Conservation (phyloP, 1,140 invertebrate genomes). For the Anoplophora glabripennis region DNA sequence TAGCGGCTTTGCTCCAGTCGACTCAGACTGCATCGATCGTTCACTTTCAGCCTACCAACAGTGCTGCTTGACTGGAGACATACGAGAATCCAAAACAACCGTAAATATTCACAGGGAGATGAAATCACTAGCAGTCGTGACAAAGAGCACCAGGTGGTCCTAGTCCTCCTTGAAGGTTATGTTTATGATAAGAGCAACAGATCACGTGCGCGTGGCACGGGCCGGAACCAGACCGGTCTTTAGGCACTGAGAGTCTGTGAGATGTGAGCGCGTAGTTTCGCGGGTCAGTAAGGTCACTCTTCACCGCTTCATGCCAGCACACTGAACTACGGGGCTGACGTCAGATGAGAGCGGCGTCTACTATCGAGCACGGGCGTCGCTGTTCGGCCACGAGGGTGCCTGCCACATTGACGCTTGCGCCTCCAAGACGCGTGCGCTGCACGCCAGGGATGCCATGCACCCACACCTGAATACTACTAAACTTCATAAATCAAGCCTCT, state of each 20-base stretch:
- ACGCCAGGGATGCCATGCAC: constrained; percentile 30
- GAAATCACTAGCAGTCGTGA: constrained; percentile 5
- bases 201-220: constrained; percentile 16
- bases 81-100: constrained; percentile 14
- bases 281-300: constrained; percentile 33
- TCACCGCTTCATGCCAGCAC: constrained; percentile 44
- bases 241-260: not conserved
- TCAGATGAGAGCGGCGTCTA: constrained; percentile 42
- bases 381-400: constrained; percentile 43
- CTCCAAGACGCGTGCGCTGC: constrained; percentile 31
- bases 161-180: constrained; percentile 15
- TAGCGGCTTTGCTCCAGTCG: constrained; percentile 26
- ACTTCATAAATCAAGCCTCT: constrained; percentile 23
- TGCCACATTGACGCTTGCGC: constrained; percentile 37
- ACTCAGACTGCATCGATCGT: constrained; percentile 47
- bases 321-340: constrained; percentile 32
- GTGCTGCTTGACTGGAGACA: constrained; percentile 19
- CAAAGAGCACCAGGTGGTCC: constrained; percentile 15
- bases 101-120: constrained; percentile 7
- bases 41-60: constrained; percentile 27
- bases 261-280: not conserved
- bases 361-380: constrained; percentile 43
- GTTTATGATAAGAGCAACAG: constrained; percentile 15
- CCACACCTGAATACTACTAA: constrained; percentile 33
- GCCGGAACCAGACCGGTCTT: not conserved